These are phyloP conservation scores for Monomorium pharaonis DNA, from an alignment of 1,140 invertebrate genomes.

Conservation along the genomic window DNA sequence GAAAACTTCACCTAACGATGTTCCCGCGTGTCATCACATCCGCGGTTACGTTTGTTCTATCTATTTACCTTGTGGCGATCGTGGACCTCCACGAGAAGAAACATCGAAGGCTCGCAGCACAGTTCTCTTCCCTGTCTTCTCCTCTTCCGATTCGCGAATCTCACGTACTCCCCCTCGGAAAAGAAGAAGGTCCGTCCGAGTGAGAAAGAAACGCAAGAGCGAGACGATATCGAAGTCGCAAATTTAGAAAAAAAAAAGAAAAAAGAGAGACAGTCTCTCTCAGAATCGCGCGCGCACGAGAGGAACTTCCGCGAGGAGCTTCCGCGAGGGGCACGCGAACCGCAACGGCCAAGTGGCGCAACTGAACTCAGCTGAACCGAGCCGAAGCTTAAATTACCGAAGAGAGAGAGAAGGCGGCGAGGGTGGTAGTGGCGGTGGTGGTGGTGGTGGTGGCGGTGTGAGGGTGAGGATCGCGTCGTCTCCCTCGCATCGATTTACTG, in stretches of 20 bases:
- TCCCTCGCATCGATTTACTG: constrained; percentile 72
- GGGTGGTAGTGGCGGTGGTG: constrained; percentile 38
- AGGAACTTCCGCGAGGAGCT: too few species aligned
- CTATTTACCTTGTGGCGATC: constrained; percentile 60
- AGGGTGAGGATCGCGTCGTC: constrained; percentile 59
- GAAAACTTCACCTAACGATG: not conserved
- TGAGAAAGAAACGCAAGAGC: not conserved
- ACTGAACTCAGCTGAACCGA: constrained; percentile 82
- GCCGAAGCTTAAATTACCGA: constrained; percentile 78
- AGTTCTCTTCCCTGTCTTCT: constrained; percentile 2
- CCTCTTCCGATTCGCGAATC: not conserved
- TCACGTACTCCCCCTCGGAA: not conserved
- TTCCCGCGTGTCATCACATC: not conserved
- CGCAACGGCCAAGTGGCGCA: constrained; percentile 78
- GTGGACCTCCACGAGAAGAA: constrained; percentile 34
- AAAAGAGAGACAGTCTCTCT: not conserved
- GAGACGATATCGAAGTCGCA: not conserved
- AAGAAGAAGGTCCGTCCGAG: not conserved
- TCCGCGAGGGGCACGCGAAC: constrained; percentile 75
- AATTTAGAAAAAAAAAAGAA: not conserved
- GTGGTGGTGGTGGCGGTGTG: constrained; percentile 12
- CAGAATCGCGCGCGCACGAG: constrained; percentile 18
- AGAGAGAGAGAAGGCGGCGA: constrained; percentile 67
- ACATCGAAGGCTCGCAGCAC: constrained; percentile 54
- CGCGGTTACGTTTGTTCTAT: not conserved